These are phyloP conservation scores for Oncorhynchus kisutch DNA, from an alignment of 2,113 vertebrate genomes.

Conservation along the genomic window DNA sequence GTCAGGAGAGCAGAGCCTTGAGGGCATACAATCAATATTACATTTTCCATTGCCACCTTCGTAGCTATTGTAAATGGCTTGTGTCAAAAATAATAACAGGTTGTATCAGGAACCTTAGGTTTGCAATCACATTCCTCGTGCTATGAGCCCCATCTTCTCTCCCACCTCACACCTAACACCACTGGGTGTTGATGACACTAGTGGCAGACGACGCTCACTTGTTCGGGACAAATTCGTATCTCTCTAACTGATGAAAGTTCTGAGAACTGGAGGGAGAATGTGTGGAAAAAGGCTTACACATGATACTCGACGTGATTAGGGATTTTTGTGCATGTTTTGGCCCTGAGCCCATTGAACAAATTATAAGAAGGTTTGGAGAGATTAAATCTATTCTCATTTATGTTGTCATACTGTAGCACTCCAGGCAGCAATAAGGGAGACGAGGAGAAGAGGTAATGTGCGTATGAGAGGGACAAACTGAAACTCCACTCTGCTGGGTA, in stretches of 20 bases:
- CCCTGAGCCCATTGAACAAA: slow-evolving; percentile 36
- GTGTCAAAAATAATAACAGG: slow-evolving; percentile 86
- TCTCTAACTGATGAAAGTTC: slow-evolving; percentile 53
- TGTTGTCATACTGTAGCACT: slow-evolving; percentile 56
- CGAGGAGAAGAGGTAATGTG: slow-evolving; percentile 52
- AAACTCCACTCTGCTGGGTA: slow-evolving; percentile 44
- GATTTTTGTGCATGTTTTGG: slow-evolving; percentile 48
- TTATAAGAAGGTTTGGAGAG: slow-evolving; percentile 50
- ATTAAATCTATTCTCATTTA: slow-evolving; percentile 58
- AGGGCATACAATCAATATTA: slow-evolving; percentile 83
- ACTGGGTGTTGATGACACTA: slow-evolving; percentile 68
- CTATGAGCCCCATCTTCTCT: slow-evolving; percentile 67
- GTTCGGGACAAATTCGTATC: slow-evolving; percentile 46
- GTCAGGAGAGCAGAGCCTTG: slow-evolving; percentile 75
- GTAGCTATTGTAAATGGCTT: slow-evolving; percentile 84
- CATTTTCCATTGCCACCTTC: slow-evolving; percentile 83
- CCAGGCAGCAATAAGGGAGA: slow-evolving; percentile 58
- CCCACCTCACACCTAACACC: slow-evolving; percentile 42
- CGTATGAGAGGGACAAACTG: slow-evolving; percentile 38
- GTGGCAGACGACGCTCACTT: slow-evolving; percentile 47
- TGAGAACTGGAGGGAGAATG: slow-evolving; percentile 36
- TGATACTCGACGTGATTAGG: slow-evolving; percentile 46
- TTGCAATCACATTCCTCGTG: slow-evolving; percentile 77
- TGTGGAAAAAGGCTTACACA: slow-evolving; percentile 4
- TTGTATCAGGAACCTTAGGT: slow-evolving; percentile 81